Percentiles rank a stretch among this genome's conserved stretches.
These are phyloP conservation scores for Phorcus lineatus DNA, from an alignment of 2,888 invertebrate genomes.

Conservation along the genomic window DNA sequence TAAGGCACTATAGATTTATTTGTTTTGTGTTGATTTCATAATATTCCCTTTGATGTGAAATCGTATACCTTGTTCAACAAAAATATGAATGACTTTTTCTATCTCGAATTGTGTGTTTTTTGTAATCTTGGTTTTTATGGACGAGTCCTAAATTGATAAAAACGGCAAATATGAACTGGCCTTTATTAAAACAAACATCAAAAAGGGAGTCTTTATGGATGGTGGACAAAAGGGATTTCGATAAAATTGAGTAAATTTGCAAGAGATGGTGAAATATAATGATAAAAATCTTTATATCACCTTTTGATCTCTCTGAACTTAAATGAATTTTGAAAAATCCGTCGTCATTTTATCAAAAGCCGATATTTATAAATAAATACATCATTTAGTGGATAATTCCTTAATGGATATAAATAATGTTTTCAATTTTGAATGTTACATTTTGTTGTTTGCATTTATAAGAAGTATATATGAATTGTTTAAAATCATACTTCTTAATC, in stretches of 20 bases:
- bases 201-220: not conserved
- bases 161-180: too few species aligned
- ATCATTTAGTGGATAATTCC: too few species aligned
- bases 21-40: constrained; percentile 10
- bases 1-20: not conserved
- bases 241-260: not conserved
- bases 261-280: not conserved
- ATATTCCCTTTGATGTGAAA: not conserved
- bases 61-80: not conserved
- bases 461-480: too few species aligned
- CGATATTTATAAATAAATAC: too few species aligned
- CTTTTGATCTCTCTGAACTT: too few species aligned
- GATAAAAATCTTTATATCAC: not conserved
- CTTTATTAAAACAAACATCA: not conserved
- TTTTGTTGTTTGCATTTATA: too few species aligned
- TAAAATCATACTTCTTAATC: too few species aligned
- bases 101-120: not conserved
- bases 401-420: too few species aligned
- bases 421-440: too few species aligned
- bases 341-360: too few species aligned
- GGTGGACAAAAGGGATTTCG: not conserved
- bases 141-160: not conserved
- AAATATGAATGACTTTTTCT: not conserved
- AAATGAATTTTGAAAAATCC: too few species aligned
- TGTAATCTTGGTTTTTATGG: not conserved